Percentiles rank a stretch among this genome's conserved stretches.
phyloP scores from a whole-genome alignment of 2,797 vertebrate genomes.

The Taeniopygia guttata region DNA sequence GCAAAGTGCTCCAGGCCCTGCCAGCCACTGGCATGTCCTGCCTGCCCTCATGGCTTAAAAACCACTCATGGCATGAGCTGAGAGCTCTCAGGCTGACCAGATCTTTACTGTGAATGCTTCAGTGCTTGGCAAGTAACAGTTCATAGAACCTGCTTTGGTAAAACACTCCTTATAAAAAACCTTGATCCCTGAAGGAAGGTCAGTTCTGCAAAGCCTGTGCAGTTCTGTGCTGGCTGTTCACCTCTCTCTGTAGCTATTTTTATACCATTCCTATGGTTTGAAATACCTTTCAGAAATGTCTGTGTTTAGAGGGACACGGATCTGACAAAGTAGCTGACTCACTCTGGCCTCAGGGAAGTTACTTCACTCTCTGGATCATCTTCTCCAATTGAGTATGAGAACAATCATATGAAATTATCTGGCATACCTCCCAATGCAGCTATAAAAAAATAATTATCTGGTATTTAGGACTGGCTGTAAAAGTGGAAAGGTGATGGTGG shows the following conservation, averaged over 20 bases:
- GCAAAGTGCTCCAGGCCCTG: background rate
- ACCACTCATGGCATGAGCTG: background rate
- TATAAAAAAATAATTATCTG: constrained; percentile 31
- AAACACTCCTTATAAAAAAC: background rate
- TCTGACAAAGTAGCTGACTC: constrained; percentile 34
- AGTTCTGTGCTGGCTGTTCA: background rate
- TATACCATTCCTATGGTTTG: background rate
- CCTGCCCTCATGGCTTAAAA: background rate
- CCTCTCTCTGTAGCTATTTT: background rate
- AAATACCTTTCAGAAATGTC: background rate
- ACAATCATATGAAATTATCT: background rate
- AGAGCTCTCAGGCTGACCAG: background rate
- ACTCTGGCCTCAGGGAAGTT: constrained; percentile 33
- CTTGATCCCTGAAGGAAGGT: background rate
- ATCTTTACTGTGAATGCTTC: background rate
- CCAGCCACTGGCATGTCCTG: background rate
- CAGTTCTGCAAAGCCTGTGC: background rate
- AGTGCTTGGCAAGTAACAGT: background rate
- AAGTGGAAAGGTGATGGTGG: background rate
- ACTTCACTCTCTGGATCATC: constrained; percentile 33
- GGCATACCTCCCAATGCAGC: background rate
- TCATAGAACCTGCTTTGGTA: background rate
- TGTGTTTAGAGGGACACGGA: background rate
- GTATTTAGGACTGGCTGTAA: background rate
- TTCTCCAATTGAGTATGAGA: background rate